Conservation (phyloP, 2,888 invertebrate genomes). For the Nomada ferruginata region DNA sequence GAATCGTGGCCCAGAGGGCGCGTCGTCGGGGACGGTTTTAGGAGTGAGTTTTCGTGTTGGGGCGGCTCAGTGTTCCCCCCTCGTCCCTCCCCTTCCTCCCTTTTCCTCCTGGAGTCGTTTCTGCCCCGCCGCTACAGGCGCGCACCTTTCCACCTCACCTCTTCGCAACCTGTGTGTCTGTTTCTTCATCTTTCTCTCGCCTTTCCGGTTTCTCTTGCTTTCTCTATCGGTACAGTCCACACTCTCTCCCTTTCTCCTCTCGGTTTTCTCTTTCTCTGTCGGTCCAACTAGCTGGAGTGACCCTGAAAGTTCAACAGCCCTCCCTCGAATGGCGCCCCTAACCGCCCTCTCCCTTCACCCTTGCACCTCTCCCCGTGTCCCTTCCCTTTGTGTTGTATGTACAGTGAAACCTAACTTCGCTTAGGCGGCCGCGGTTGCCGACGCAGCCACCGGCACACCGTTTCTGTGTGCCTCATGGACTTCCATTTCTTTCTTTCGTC, state of each 20-base stretch:
- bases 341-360: conserved; percentile 39
- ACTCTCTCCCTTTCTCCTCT: conserved; percentile 24
- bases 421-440: conserved; percentile 65
- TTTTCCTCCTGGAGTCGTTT: not conserved
- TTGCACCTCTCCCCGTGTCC: conserved; percentile 72
- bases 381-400: conserved; percentile 82
- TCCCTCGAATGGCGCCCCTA: conserved; percentile 72
- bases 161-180: not conserved
- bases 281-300: conserved; percentile 75
- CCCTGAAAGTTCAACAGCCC: conserved; percentile 82
- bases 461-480: conserved; percentile 29
- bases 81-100: conserved; percentile 2
- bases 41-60: conserved; percentile 73
- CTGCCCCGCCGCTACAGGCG: not conserved
- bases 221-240: not conserved
- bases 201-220: conserved; percentile 1
- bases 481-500: conserved; percentile 30
- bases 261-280: conserved; percentile 52
- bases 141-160: not conserved
- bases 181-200: conserved; percentile 9
- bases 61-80: conserved; percentile 18
- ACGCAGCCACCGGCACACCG: conserved; percentile 56
- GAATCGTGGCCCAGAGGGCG: conserved; percentile 62
- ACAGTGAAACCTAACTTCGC: conserved; percentile 81
- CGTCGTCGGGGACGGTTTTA: conserved; percentile 69